Base-by-base conservation (phyloP, 2,113 vertebrate species). In the Megaptera novaeangliae region DNA sequence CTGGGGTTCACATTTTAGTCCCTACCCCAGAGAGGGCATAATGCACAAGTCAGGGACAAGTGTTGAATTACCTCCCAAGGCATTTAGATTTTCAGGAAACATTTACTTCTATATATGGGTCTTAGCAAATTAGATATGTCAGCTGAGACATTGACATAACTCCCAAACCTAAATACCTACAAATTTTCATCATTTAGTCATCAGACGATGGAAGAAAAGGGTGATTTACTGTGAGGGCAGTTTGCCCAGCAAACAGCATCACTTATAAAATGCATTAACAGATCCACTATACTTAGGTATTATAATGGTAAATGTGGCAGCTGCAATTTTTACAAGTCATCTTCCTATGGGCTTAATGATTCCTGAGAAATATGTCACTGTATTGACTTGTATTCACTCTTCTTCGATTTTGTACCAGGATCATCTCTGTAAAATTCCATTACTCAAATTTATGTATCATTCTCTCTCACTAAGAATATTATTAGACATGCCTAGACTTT, bases 1-100 rank as follows among this genome's bases (percentile, higher is more conserved):
- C 27, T 5, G 84, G 5, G 39, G 15, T 57, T 7, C 23, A 57
- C 6, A 15, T 34, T 57, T 81, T 55, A 23, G n/a, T 90, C 36
- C 71, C 41, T 34, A 21, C 2, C 9, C 31, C 6, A n/a, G 13
- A 63, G 15, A 69, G 20, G 71, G 29, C 5, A 64, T 1, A 52
- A 3, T 49, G 8, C 7, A 6, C 12, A 20, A 39, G 64, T 14
- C 11, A 2, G 0, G 11, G 20, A 27, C 6, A 27, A 27, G 3
- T 21, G 5, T 39, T 46, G n/a, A 59, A 44, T 31, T 2, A 1
- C 1, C 31, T 52, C 3, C 5, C 8, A 11, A 29, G 10, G 34
- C 5, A 46, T 64, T 8, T 8, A 66, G 25, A 61, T 11, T 55
- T 74, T 46, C 12, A 52, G 36, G 17, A 82, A 91, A 84, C 1